Percentiles rank a stretch among this genome's conserved stretches.
Conservation (phyloP, 1,140 invertebrate genomes). For the Ostrea denselamellosa region DNA sequence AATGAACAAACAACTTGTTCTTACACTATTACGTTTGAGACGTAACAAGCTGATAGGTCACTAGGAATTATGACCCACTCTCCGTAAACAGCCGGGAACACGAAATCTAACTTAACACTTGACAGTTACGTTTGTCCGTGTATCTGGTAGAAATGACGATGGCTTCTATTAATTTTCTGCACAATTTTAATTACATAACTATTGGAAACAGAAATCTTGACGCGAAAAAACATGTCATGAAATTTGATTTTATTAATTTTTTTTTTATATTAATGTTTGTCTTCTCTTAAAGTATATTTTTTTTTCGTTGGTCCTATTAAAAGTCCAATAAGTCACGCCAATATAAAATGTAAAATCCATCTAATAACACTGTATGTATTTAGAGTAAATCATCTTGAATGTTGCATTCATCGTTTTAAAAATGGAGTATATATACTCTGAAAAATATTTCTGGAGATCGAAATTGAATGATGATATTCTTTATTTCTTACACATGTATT, state of each 20-base stretch:
- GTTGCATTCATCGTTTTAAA: neutral
- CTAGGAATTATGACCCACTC: neutral
- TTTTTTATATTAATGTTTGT: no score
- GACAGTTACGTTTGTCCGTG: slow-evolving; percentile 14
- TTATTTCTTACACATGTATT: neutral
- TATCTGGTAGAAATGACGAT: neutral
- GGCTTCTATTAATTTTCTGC: slow-evolving; percentile 16
- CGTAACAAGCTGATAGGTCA: neutral
- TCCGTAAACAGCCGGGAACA: slow-evolving; percentile 5
- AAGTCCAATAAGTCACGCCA: no score
- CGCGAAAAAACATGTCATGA: neutral
- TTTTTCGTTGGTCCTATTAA: no score
- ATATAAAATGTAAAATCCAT: no score
- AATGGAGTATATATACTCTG: no score
- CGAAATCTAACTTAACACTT: slow-evolving; percentile 16
- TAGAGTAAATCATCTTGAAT: neutral
- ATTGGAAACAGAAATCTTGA: neutral
- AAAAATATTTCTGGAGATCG: no score
- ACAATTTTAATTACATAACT: neutral
- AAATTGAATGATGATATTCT: neutral
- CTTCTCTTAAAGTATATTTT: no score
- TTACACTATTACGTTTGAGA: neutral
- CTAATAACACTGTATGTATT: no score
- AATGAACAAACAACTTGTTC: neutral
- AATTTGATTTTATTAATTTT: no score